These are phyloP conservation scores for Hylia prasina DNA, from an alignment of 2,113 vertebrate genomes.

Conservation along the genomic window DNA sequence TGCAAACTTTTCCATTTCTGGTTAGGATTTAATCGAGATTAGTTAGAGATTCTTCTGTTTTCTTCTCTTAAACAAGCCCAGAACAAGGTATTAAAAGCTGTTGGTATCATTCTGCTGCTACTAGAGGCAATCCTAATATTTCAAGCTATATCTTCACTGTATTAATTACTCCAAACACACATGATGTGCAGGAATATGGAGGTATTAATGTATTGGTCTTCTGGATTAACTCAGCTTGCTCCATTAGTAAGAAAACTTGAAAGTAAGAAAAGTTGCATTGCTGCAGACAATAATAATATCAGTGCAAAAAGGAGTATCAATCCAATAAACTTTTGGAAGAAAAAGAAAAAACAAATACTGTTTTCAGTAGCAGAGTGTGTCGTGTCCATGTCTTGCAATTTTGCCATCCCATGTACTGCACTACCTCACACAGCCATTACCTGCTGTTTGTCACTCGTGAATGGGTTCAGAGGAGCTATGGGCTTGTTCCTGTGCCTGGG, in stretches of 20 bases:
- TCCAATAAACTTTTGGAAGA: not conserved
- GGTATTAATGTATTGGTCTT: not conserved
- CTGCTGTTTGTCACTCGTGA: not conserved
- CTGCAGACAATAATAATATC: not conserved
- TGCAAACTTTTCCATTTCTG: not conserved
- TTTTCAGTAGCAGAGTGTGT: not conserved
- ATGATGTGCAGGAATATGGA: not conserved
- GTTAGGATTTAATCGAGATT: not conserved
- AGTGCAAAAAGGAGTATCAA: not conserved
- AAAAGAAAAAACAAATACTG: no score
- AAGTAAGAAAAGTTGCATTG: not conserved
- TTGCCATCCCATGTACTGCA: accelerated
- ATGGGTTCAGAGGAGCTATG: not conserved
- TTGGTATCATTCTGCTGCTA: not conserved
- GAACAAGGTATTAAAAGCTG: not conserved
- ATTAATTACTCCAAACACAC: not conserved
- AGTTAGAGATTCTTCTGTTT: not conserved
- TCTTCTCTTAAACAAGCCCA: not conserved
- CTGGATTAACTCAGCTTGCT: not conserved
- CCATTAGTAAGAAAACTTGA: not conserved
- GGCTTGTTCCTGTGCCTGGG: not conserved
- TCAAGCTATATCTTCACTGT: not conserved
- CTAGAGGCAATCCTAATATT: not conserved
- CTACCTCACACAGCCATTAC: not conserved
- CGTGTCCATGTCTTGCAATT: not conserved